Evolutionary conservation across 1,140 invertebrate genomes (phyloP).

Genomic region (Drosophila melanica): DNA sequence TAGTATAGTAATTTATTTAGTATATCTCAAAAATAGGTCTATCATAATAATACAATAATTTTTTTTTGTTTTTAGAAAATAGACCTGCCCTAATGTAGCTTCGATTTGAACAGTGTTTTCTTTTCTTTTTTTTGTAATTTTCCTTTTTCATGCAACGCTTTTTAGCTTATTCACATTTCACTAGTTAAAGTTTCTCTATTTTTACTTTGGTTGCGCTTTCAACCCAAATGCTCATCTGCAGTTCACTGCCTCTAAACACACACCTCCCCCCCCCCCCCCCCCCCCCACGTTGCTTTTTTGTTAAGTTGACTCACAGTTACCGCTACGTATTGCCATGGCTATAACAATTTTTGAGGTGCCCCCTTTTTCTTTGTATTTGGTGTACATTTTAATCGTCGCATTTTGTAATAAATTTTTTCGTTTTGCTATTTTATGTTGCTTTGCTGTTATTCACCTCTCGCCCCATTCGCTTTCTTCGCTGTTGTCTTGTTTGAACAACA

Average conservation of each 20-base stretch:
- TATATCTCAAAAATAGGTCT: too few species aligned
- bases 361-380: conserved; percentile 37
- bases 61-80: background rate
- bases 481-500: conserved; percentile 44
- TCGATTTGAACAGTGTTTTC: background rate
- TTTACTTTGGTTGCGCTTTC: conserved; percentile 50
- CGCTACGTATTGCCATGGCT: background rate
- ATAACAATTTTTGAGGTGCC: conserved; percentile 45
- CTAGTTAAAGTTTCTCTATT: conserved; percentile 21
- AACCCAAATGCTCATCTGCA: conserved; percentile 76
- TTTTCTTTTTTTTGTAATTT: background rate
- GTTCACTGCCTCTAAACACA: conserved; percentile 52
- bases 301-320: background rate
- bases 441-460: conserved; percentile 50
- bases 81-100: background rate
- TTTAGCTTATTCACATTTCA: conserved; percentile 15
- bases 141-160: conserved; percentile 55
- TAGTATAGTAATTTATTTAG: too few species aligned
- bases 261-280: background rate
- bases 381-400: conserved; percentile 67
- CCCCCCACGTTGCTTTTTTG: background rate
- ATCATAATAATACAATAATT: too few species aligned
- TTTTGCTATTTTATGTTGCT: conserved; percentile 24
- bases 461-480: conserved; percentile 58
- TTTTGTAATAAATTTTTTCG: conserved; percentile 65